Evolutionary conservation across 2,797 vertebrate genomes (phyloP), one percentile per base, ranked within the genome.

Genomic region (Simalia tracyae): DNA sequence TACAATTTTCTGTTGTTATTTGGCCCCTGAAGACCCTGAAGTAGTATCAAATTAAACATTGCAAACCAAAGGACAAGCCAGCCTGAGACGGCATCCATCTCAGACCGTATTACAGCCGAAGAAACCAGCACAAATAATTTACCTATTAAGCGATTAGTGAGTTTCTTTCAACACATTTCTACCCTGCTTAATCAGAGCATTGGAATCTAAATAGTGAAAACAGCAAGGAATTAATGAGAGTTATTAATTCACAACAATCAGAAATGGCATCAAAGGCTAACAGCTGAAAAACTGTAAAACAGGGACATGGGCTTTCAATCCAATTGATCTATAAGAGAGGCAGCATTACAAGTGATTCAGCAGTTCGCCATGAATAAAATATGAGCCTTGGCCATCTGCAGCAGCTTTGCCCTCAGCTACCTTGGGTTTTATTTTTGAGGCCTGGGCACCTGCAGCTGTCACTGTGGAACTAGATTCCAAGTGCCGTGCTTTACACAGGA

Each of bases 281-380:
- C 87, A 22, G 10, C 0, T 0, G 8, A 3, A n/a, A 46, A 0
- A 4, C 0, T 24, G 66, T 87, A 76, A 90, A 95, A 60, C n/a
- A 0, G 14, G 36, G 19, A 0, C 4, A 14, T 56, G 91, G 54
- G 15, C 28, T 86, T 86, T 92, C 95, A 94, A 93, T 93, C 94
- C 92, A 0, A 46, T 0, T 56, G 60, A 57, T 5, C 92, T 4
- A 0, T 28, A 0, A 0, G 0, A 68, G 26, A 61, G 86, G 0
- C 0, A n/a, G 64, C 42, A 2, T 28, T 0, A 4, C 1, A 90
- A 86, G 36, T 19, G 68, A 72, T 56, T 72, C 93, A 36, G 84
- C 68, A 17, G 7, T 88, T 89, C n/a, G 14, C 81, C 81, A 89
- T 91, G 86, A 68, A 89, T 90, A 88, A 90, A 81, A 0, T 66